Conservation (phyloP, 2,113 vertebrate genomes). For the Pelecanus crispus region DNA sequence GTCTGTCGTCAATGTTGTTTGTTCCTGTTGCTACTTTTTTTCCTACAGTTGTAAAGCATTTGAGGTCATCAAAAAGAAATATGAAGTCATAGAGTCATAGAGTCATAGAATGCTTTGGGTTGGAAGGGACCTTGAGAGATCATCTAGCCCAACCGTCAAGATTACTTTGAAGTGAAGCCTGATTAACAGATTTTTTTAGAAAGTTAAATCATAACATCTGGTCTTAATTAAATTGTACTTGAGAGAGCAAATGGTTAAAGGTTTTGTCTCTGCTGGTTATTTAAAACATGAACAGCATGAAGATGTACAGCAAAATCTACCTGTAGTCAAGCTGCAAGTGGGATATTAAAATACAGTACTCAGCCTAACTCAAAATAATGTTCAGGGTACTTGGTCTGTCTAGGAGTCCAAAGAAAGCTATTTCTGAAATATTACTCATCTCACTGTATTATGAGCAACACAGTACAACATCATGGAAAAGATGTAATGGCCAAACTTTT, state of each 20-base stretch:
- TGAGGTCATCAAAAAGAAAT: neutral
- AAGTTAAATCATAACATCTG: neutral
- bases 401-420: neutral
- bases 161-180: neutral
- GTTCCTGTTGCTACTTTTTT: neutral
- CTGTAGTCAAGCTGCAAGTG: neutral
- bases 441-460: neutral
- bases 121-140: too few relatives aligned
- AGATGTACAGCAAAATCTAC: neutral
- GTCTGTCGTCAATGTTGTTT: neutral
- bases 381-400: neutral
- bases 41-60: neutral
- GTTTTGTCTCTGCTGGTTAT: neutral
- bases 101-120: too few relatives aligned
- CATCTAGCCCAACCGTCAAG: too few relatives aligned
- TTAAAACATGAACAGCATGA: neutral
- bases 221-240: neutral
- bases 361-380: neutral
- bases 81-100: too few relatives aligned
- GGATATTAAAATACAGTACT: neutral
- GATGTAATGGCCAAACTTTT: neutral
- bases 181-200: neutral
- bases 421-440: neutral
- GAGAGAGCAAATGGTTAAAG: neutral
- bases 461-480: neutral